phyloP scores from a whole-genome alignment of 2,113 vertebrate species.

The Varanus komodoensis region DNA sequence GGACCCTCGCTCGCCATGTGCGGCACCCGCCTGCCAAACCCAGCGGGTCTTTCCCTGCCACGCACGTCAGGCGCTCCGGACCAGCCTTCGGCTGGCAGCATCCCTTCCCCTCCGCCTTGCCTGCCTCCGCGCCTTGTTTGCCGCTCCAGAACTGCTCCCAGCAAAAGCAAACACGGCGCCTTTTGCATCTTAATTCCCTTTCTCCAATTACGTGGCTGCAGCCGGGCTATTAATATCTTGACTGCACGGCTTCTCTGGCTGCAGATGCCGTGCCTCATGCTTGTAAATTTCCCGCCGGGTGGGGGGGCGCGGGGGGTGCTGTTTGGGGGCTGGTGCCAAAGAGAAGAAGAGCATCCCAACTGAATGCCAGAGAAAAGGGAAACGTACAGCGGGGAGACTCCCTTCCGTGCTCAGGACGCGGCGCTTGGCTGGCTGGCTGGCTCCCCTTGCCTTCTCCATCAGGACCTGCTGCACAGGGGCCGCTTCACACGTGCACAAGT shows the following conservation, averaged over 20 bases:
- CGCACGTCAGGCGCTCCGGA: neutral
- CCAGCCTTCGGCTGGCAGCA: neutral
- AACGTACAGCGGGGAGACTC: neutral
- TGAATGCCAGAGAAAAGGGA: neutral
- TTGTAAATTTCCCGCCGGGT: neutral
- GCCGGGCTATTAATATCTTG: neutral
- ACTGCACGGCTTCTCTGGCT: fast-evolving
- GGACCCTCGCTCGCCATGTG: neutral
- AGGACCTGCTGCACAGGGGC: neutral
- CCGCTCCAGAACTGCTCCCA: neutral
- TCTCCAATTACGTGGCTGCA: neutral
- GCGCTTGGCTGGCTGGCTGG: neutral
- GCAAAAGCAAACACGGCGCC: neutral
- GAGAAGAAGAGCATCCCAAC: neutral
- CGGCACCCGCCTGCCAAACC: neutral
- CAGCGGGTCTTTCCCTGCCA: neutral
- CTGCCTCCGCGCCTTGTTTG: neutral
- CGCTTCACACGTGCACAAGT: neutral
- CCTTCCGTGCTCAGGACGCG: neutral
- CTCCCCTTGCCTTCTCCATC: neutral
- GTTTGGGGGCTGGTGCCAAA: neutral
- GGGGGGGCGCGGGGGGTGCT: neutral
- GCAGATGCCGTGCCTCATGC: too few relatives aligned
- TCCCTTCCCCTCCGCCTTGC: neutral
- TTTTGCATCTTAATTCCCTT: constrained; percentile 12